Percentiles rank a stretch among this genome's conserved stretches.
phyloP scores from a whole-genome alignment of 2,888 invertebrate genomes.

The Orchesellides sinensis region DNA sequence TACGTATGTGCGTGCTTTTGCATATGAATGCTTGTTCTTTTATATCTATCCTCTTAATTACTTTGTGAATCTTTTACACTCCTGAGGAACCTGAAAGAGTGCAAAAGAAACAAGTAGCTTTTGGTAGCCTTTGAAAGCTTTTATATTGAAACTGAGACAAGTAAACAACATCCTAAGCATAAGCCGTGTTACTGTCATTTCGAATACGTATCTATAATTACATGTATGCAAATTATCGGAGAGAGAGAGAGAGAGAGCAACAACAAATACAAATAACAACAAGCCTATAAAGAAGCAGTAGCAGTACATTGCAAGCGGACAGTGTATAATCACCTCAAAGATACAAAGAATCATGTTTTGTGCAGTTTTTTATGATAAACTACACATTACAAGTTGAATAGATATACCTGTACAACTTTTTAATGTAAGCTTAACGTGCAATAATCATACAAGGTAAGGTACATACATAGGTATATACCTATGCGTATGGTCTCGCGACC shows the following conservation, averaged over 20 bases:
- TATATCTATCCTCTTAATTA: no score
- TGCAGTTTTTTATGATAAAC: background rate
- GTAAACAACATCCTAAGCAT: no score
- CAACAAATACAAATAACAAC: background rate
- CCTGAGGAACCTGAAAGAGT: slow-evolving; percentile 9
- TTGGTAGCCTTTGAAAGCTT: no score
- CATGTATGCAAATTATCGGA: background rate
- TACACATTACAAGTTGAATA: no score
- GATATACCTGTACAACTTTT: no score
- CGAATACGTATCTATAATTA: background rate
- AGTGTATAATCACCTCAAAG: background rate
- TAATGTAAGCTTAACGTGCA: no score
- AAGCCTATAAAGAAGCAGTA: background rate
- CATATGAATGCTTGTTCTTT: no score
- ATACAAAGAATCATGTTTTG: background rate
- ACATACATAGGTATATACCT: background rate
- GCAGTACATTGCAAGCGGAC: background rate
- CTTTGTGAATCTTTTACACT: no score
- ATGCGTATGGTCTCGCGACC: background rate
- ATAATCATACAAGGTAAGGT: no score
- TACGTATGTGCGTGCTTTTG: no score
- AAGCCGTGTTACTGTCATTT: no score
- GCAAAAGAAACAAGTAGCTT: background rate
- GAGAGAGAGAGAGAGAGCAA: background rate
- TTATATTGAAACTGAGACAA: no score